Percentiles rank a stretch among this genome's conserved stretches.
phyloP scores from a whole-genome alignment of 2,888 invertebrate genomes.

The Lymantria dispar region DNA sequence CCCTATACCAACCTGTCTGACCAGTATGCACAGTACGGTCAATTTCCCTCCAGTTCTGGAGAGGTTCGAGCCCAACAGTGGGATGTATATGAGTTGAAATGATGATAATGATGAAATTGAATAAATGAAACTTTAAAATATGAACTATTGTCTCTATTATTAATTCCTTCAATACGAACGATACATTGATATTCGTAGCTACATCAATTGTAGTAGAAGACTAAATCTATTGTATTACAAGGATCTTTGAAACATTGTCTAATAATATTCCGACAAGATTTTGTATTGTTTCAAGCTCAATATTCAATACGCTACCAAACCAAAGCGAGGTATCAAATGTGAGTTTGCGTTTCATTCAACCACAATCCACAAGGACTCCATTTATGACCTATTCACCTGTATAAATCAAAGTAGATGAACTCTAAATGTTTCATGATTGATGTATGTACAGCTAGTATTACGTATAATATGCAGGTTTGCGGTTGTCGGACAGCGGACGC shows the following conservation, averaged over 20 bases:
- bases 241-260: background rate
- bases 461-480: constrained; percentile 54
- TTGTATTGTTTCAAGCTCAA: constrained; percentile 1
- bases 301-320: constrained; percentile 4
- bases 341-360: constrained; percentile 15
- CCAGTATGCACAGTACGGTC: too few relatives aligned
- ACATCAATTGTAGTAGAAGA: too few relatives aligned
- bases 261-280: background rate
- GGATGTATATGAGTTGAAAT: too few relatives aligned
- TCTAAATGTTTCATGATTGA: constrained; percentile 42
- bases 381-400: constrained; percentile 32
- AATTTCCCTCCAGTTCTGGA: too few relatives aligned
- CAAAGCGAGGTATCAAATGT: constrained; percentile 10
- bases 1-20: too few relatives aligned
- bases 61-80: too few relatives aligned
- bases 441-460: constrained; percentile 37
- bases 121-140: too few relatives aligned
- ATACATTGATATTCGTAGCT: too few relatives aligned
- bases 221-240: too few relatives aligned
- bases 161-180: too few relatives aligned
- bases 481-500: constrained; percentile 48
- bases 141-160: too few relatives aligned
- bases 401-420: constrained; percentile 41
- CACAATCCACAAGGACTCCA: constrained; percentile 31
- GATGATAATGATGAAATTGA: too few relatives aligned